Percentiles rank a stretch among this genome's conserved stretches.
Evolutionary conservation across 2,797 vertebrate genomes (phyloP).

Genomic region (Hyperoplus lanceolatus): DNA sequence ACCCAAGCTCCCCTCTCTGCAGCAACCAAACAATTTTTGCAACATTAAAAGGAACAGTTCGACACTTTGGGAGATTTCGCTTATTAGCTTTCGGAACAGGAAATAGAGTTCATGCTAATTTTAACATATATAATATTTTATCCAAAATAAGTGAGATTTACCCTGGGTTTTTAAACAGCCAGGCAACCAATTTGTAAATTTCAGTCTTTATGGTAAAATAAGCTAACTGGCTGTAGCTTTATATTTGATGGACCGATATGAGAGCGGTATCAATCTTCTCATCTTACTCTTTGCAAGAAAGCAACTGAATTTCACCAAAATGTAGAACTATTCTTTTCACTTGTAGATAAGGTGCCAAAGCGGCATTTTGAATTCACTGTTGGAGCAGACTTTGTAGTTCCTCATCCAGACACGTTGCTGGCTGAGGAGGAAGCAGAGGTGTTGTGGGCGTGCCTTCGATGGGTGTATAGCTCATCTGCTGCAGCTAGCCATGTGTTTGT

Average conservation of each 20-base stretch:
- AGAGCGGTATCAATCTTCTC: background rate
- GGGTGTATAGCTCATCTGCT: conserved; percentile 73
- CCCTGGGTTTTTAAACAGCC: no score
- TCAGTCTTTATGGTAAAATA: background rate
- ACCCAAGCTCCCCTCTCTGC: conserved; percentile 35
- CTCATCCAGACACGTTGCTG: conserved; percentile 23
- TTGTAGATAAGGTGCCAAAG: conserved; percentile 29
- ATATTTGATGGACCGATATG: no score
- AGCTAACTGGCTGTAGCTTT: conserved; percentile 4
- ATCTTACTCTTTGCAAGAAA: background rate
- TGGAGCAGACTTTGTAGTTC: conserved; percentile 30
- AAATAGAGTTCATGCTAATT: no score
- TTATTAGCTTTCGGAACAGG: no score
- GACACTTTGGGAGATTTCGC: no score
- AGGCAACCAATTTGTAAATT: no score
- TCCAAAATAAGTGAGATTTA: no score
- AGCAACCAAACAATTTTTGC: conserved; percentile 47
- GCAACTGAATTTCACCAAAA: background rate
- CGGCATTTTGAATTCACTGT: conserved; percentile 26
- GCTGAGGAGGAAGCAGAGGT: conserved; percentile 46
- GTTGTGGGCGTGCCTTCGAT: conserved; percentile 80
- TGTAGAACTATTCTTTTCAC: conserved; percentile 30
- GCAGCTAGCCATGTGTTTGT: conserved; percentile 70
- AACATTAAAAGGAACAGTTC: conserved; percentile 17
- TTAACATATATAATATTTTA: no score